Percentiles rank a stretch among this genome's conserved stretches.
These are phyloP conservation scores for Anastrepha ludens DNA, from an alignment of 1,140 invertebrate species.

Conservation along the genomic window DNA sequence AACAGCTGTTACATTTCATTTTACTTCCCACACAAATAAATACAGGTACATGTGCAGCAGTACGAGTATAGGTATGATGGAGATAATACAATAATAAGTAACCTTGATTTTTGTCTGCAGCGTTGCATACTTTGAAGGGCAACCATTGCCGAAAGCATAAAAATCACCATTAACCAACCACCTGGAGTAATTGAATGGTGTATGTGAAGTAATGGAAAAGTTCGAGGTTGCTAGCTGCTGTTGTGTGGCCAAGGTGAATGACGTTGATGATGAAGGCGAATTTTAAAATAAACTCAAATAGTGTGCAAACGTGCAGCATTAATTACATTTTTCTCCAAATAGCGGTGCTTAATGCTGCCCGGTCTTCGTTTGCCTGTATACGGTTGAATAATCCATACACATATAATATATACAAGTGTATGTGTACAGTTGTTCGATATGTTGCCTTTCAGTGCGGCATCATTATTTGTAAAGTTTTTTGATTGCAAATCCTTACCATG, in stretches of 20 bases:
- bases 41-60: not conserved
- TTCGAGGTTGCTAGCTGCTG: slow-evolving; percentile 17
- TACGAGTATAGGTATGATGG: not conserved
- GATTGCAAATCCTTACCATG: too few relatives aligned
- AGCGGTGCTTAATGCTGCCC: not conserved
- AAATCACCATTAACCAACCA: not conserved
- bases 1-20: slow-evolving; percentile 37
- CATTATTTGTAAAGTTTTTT: too few relatives aligned
- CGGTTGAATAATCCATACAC: too few relatives aligned
- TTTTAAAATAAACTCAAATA: not conserved
- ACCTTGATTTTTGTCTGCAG: slow-evolving; percentile 33
- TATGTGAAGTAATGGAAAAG: not conserved
- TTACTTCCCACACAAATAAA: not conserved
- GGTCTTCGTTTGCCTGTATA: not conserved
- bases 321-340: slow-evolving; percentile 19
- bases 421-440: too few relatives aligned
- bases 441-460: too few relatives aligned
- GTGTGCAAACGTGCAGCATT: not conserved
- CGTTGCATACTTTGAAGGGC: slow-evolving; percentile 40
- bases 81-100: slow-evolving; percentile 26
- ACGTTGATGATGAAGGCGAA: not conserved
- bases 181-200: not conserved
- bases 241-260: not conserved
- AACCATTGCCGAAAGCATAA: slow-evolving; percentile 6
- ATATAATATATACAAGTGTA: too few relatives aligned